phyloP scores from a whole-genome alignment of 2,888 invertebrate species.

The Lydus trimaculatus region DNA sequence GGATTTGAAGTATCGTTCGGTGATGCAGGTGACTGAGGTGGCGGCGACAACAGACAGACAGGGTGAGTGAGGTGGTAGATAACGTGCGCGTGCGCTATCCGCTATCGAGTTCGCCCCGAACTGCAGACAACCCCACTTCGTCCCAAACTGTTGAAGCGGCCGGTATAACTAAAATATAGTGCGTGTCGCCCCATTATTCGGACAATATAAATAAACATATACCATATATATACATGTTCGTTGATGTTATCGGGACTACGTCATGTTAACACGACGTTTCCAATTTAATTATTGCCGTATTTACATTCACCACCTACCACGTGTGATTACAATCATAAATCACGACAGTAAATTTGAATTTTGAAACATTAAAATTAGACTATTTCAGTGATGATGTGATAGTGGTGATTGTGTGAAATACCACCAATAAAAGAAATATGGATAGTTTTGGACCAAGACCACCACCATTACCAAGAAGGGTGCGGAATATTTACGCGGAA shows the following conservation, averaged over 20 bases:
- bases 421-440: slow-evolving; percentile 58
- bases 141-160: slow-evolving; percentile 58
- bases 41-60: slow-evolving; percentile 55
- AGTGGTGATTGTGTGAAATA: slow-evolving; percentile 51
- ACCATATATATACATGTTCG: slow-evolving; percentile 23
- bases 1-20: slow-evolving; percentile 63
- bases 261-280: slow-evolving; percentile 53
- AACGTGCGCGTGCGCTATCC: slow-evolving; percentile 61
- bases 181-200: slow-evolving; percentile 9
- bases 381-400: slow-evolving; percentile 32
- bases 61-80: slow-evolving; percentile 46
- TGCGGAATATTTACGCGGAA: slow-evolving; percentile 72
- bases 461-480: slow-evolving; percentile 69
- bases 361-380: slow-evolving; percentile 6
- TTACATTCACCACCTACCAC: slow-evolving; percentile 46
- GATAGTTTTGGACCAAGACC: slow-evolving; percentile 71
- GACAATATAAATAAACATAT: slow-evolving; percentile 4
- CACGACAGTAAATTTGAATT: not conserved
- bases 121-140: slow-evolving; percentile 55
- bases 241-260: slow-evolving; percentile 47
- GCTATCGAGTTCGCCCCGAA: slow-evolving; percentile 58
- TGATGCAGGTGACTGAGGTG: slow-evolving; percentile 64
- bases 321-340: slow-evolving; percentile 47
- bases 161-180: slow-evolving; percentile 43
- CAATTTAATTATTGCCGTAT: slow-evolving; percentile 52